Evolutionary conservation across 2,113 vertebrate species (phyloP), one percentile per base, ranked within the genome.

Genomic region (Amia ocellicauda): DNA sequence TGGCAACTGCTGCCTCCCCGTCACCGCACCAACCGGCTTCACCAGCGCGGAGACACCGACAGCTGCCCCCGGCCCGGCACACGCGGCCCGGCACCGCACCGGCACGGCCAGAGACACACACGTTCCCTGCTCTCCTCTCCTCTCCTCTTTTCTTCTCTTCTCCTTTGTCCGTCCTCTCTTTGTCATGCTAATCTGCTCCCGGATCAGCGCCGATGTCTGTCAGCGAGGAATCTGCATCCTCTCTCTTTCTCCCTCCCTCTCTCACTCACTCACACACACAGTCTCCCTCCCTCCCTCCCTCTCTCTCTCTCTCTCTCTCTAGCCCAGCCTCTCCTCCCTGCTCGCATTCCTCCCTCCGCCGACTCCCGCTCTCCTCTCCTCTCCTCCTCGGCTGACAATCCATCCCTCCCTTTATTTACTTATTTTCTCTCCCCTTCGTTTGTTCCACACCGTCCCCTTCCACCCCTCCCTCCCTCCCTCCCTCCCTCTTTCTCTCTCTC

Each of bases 11-110:
- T 81, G 77, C 81, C 81, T 69, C 62, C 62, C 76, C 64, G 82
- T 89, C 74, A 71, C 85, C 85, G 88, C 86, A 84, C 86, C 82
- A 88, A 89, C 86, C n/a, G 85, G 85, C 83, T 88, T 85, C 83
- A 88, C 79, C 82, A 89, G 86, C 77, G 79, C 85, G 84, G 84
- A 79, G 85, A 84, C 85, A 89, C 86, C 86, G 81, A 79, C 85
- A 87, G 85, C 83, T 7, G 31, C 5, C 5, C 31, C 31, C 31
- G 5, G 5, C 31, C 31, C 31, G 4, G n/a, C n/a, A n/a, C n/a
- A n/a, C 31, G 4, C 31, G 4, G 4, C 1, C 31, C 31, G 11
- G 5, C 31, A 36, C 31, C 31, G 11, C 31, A 36, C 31, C 31
- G 31, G 5, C 31, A 78, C 78, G 85, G 76, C 76, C 80, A 78